Base-by-base conservation (phyloP, 2,797 vertebrate species). In the Gouania willdenowi region DNA sequence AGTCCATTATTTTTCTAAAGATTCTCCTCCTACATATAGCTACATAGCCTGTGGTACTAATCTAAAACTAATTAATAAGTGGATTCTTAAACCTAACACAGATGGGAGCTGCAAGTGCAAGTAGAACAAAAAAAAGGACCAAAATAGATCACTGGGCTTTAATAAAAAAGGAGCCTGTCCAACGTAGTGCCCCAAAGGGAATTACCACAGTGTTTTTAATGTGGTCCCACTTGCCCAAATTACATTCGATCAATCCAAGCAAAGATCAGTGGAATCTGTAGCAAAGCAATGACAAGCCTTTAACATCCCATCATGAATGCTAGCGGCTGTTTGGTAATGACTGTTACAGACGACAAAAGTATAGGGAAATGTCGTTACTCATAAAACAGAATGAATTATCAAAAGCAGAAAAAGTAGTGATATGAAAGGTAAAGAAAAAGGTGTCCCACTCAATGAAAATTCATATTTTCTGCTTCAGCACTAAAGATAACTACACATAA, bases 51-150 rank as follows among this genome's bases (percentile, higher is more conserved):
- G 13, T 38, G 49, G 69, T 46, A 30, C 31, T 68, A 53, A 66
- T 75, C 57, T 65, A 38, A 58, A 73, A 33, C 26, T 29, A 71
- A 79, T 58, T 69, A 70, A 71, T 62, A 47, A 40, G 49, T 34
- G 25, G 62, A 69, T 66, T 34, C 34, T 44, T 25, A 40, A 42
- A 49, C 30, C 34, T 16, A 20, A 54, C 24, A n/a, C 3, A 1
- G 7, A 21, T 13, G 16, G 19, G 24, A 40, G 28, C 54, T 48
- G 53, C 44, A 31, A 22, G 44, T 45, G 16, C 28, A 64, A 52
- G 43, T 42, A 51, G 25, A 69, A 60, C 20, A 53, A 71, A 69
- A 60, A 20, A 53, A 71, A 54, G 31, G 16, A 32, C 34, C 7
- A 39, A 56, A 65, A 49, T 10, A 31, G 26, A 59, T 58, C 37